Evolutionary conservation across 2,113 vertebrate species (phyloP).

Genomic region (Aepyceros melampus): DNA sequence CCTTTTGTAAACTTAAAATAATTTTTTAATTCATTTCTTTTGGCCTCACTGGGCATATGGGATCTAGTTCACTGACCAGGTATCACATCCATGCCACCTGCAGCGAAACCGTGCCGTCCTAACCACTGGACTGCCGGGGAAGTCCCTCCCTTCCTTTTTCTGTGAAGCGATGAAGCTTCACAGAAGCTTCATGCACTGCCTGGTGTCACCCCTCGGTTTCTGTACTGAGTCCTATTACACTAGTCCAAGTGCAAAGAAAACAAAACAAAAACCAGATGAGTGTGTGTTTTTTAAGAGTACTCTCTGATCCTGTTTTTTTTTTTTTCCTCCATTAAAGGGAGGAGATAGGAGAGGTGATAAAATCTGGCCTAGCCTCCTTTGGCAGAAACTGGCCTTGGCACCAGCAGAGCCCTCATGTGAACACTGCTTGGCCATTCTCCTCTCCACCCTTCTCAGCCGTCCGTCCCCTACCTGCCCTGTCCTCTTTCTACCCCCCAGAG

Average conservation of each 20-base stretch:
- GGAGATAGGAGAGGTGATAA: not conserved
- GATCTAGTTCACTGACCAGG: not conserved
- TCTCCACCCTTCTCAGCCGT: not conserved
- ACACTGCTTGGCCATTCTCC: not conserved
- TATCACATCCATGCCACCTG: not conserved
- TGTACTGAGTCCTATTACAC: not conserved
- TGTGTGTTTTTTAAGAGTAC: not conserved
- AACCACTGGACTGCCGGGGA: not conserved
- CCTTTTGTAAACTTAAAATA: not conserved
- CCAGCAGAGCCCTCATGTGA: not conserved
- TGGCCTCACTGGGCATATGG: not conserved
- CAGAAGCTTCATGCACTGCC: not conserved
- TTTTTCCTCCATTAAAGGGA: not conserved
- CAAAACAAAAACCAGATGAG: not conserved
- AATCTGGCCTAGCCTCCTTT: not conserved
- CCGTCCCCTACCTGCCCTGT: not conserved
- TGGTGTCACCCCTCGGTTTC: not conserved
- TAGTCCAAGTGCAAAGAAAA: not conserved
- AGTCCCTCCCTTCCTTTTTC: not conserved
- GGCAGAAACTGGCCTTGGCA: fast-evolving
- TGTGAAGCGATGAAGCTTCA: not conserved
- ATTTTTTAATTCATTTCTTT: not conserved
- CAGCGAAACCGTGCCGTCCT: not conserved
- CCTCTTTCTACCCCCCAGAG: no score
- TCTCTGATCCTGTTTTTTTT: not conserved